These are phyloP conservation scores for Leucania comma DNA, from an alignment of 2,888 invertebrate species.

Conservation along the genomic window DNA sequence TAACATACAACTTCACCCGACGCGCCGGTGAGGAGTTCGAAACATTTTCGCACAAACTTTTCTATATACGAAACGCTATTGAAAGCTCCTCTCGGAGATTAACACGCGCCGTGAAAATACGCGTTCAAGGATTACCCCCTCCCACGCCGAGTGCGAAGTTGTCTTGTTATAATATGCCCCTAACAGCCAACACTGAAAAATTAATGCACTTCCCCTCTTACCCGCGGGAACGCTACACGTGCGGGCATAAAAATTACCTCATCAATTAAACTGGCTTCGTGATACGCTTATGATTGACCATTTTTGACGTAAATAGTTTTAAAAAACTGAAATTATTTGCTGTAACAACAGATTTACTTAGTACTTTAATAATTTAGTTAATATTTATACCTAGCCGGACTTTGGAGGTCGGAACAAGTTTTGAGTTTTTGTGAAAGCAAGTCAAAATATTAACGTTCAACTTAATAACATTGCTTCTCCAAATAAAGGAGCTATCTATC, in stretches of 20 bases:
- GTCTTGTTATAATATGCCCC: slow-evolving; percentile 80
- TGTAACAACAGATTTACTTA: neutral
- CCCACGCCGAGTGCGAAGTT: slow-evolving; percentile 80
- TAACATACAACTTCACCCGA: slow-evolving; percentile 85
- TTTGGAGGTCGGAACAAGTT: neutral
- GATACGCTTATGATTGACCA: slow-evolving; percentile 20
- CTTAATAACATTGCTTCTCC: neutral
- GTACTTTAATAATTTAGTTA: neutral
- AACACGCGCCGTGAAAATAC: slow-evolving; percentile 86
- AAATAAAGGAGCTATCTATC: neutral
- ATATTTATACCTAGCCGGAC: no score
- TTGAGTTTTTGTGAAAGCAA: neutral
- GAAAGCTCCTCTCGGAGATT: slow-evolving; percentile 88
- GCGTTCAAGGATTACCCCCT: slow-evolving; percentile 85
- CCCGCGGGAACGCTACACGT: slow-evolving; percentile 60
- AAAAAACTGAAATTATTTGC: neutral
- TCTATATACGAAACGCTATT: slow-evolving; percentile 88
- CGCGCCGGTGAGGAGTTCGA: slow-evolving; percentile 82
- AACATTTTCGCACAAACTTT: slow-evolving; percentile 88
- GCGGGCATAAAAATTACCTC: slow-evolving; percentile 41
- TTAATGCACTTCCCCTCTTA: slow-evolving; percentile 65
- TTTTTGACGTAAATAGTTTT: neutral
- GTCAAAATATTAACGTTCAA: neutral
- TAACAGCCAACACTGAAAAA: slow-evolving; percentile 72
- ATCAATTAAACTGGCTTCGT: slow-evolving; percentile 29